Evolutionary conservation across 2,888 invertebrate species (phyloP).

Genomic region (Agriopis aurantiaria): DNA sequence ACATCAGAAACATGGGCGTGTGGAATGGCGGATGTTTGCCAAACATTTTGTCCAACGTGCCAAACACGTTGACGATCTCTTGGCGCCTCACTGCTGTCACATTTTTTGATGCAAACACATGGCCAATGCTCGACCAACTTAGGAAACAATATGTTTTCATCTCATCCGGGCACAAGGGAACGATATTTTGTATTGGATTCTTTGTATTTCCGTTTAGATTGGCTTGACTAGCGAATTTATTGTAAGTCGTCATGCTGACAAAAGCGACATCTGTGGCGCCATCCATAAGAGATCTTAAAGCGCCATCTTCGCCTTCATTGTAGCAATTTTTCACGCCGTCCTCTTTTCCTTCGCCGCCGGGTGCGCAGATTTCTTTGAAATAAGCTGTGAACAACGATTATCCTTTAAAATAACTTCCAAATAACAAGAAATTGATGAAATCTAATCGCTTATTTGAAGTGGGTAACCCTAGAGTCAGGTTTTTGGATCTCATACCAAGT

Average conservation of each 20-base stretch:
- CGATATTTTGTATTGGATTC: constrained; percentile 68
- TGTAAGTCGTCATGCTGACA: constrained; percentile 87
- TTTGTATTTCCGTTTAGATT: constrained; percentile 46
- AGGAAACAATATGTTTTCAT: constrained; percentile 85
- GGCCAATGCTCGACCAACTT: constrained; percentile 90
- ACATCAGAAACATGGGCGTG: constrained; percentile 89
- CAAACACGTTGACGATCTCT: constrained; percentile 90
- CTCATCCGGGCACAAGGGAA: constrained; percentile 87
- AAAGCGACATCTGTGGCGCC: constrained; percentile 93
- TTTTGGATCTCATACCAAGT: neutral
- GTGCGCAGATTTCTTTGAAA: constrained; percentile 90
- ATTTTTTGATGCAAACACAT: constrained; percentile 88
- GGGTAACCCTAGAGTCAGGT: neutral
- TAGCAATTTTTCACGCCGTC: constrained; percentile 65
- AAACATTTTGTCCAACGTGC: constrained; percentile 90
- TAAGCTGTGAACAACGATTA: constrained; percentile 73
- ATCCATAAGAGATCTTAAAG: constrained; percentile 89
- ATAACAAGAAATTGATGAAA: too few relatives aligned
- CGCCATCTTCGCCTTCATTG: constrained; percentile 87
- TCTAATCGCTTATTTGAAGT: too few relatives aligned
- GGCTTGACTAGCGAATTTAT: constrained; percentile 86
- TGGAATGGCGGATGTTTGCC: constrained; percentile 86
- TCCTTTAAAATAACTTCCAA: neutral
- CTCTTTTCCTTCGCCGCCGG: constrained; percentile 63
- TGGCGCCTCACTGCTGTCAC: constrained; percentile 85